phyloP scores from a whole-genome alignment of 2,113 vertebrate genomes.

The Hystrix brachyura region DNA sequence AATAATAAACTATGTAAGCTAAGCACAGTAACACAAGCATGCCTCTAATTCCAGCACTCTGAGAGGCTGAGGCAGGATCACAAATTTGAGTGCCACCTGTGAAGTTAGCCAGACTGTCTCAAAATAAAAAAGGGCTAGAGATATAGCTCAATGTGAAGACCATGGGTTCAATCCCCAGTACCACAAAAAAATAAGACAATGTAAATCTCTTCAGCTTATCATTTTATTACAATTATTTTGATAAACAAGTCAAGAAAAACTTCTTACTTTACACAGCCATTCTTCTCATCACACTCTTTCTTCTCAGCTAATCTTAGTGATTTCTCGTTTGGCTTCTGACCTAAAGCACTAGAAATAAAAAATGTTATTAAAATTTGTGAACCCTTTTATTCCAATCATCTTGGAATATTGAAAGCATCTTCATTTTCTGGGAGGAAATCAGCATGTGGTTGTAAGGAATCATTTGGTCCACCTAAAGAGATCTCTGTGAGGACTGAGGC shows the following conservation, averaged over 20 bases:
- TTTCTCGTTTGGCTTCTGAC: slow-evolving; percentile 57
- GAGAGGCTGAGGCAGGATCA: background rate
- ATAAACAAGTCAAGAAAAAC: slow-evolving; percentile 21
- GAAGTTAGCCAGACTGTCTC: background rate
- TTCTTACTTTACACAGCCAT: slow-evolving; percentile 81
- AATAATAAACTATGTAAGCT: background rate
- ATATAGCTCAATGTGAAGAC: background rate
- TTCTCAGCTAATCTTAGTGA: slow-evolving; percentile 67
- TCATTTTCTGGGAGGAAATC: background rate
- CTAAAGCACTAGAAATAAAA: slow-evolving; percentile 66
- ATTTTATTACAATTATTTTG: slow-evolving; percentile 21
- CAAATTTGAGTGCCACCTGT: background rate
- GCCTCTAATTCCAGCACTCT: background rate
- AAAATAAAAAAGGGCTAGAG: background rate
- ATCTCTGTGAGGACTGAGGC: background rate
- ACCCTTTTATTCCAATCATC: background rate
- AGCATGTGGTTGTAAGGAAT: background rate
- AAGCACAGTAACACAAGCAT: background rate
- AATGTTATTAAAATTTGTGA: slow-evolving; percentile 21
- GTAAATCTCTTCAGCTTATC: slow-evolving; percentile 9
- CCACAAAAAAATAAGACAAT: background rate
- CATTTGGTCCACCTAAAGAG: background rate
- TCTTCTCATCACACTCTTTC: slow-evolving; percentile 74
- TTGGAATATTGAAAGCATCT: slow-evolving; percentile 1
- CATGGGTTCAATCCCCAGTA: background rate